Conservation (phyloP, 1,140 invertebrate species). For the Semibalanus balanoides region DNA sequence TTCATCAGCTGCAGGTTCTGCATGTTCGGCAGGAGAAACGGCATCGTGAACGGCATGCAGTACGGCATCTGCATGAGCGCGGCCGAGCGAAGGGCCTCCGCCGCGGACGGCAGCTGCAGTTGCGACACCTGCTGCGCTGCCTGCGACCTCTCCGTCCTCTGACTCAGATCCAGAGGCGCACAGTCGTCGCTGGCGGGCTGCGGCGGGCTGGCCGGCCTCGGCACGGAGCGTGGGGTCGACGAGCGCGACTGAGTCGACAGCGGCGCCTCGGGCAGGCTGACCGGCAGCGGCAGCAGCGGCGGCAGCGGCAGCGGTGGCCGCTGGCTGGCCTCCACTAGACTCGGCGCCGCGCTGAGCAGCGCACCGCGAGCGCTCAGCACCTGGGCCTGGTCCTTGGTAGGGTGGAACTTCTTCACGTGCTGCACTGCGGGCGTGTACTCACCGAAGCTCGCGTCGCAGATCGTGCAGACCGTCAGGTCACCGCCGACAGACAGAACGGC, state of each 20-base stretch:
- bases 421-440: slow-evolving; percentile 82
- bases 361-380: slow-evolving; percentile 24
- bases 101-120: background rate
- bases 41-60: background rate
- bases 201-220: slow-evolving; percentile 5
- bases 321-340: background rate
- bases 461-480: slow-evolving; percentile 30
- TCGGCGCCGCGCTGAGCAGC: slow-evolving; percentile 18
- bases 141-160: slow-evolving; percentile 12
- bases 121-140: slow-evolving; percentile 5
- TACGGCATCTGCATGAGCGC: slow-evolving; percentile 2
- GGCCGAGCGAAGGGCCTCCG: too few relatives aligned
- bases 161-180: slow-evolving; percentile 21
- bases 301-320: background rate
- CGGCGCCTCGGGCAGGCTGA: background rate
- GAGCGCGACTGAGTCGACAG: slow-evolving; percentile 8
- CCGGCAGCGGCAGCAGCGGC: slow-evolving; percentile 38
- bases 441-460: slow-evolving; percentile 75
- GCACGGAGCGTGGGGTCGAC: slow-evolving; percentile 7
- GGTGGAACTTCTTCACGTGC: slow-evolving; percentile 85
- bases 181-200: slow-evolving; percentile 10
- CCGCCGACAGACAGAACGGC: background rate
- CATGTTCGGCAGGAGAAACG: background rate
- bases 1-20: background rate
- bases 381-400: slow-evolving; percentile 55